Base-by-base conservation (phyloP, 2,888 invertebrate species). In the Drosophila robusta region DNA sequence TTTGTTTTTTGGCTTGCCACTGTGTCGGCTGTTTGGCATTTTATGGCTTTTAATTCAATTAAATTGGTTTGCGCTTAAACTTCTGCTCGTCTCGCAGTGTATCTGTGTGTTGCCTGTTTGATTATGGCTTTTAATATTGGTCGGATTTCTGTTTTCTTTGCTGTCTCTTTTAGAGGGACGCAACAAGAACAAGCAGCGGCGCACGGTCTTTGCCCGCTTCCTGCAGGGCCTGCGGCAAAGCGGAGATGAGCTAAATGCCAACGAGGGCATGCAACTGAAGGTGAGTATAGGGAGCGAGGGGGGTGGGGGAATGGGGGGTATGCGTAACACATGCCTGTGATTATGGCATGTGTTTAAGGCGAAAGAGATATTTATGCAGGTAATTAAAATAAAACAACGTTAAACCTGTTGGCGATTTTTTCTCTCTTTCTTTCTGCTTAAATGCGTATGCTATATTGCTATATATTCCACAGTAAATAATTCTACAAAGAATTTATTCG, bases 241-340 rank as follows among this genome's bases (percentile, higher is more conserved):
- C 70, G 91, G 89, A 61, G 92, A 91, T 78, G 92, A 92, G 70
- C 89, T 92, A 57, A 91, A 90, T 79, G 92, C 91, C 63, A 89
- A 87, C 66, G 92, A 92, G 86, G 92, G 91, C 85, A 92, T 92
- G 91, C 92, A 92, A 88, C 81, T 92, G 77, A 92, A 92, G 90
- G 92, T 92, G 88, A 90, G 91, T 87, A 42, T 11, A 41, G 1
- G 18, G 18, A 18, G 18, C 1, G 18, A 18, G 18, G 18, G 18
- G 2, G 24, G 6, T 18, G n/a, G 29, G 4, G 16, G 5, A 2
- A 9, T 34, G 45, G 22, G 24, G 24, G 6, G 26, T 29, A 1
- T 5, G 7, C 8, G 26, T 8, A 26, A 26, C 26, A 26, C 6
- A n/a, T 36, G n/a, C 3, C 3, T 22, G 22, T 22, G 22, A 22